Evolutionary conservation across 1,140 invertebrate genomes (phyloP).

Genomic region (Lepidurus arcticus): DNA sequence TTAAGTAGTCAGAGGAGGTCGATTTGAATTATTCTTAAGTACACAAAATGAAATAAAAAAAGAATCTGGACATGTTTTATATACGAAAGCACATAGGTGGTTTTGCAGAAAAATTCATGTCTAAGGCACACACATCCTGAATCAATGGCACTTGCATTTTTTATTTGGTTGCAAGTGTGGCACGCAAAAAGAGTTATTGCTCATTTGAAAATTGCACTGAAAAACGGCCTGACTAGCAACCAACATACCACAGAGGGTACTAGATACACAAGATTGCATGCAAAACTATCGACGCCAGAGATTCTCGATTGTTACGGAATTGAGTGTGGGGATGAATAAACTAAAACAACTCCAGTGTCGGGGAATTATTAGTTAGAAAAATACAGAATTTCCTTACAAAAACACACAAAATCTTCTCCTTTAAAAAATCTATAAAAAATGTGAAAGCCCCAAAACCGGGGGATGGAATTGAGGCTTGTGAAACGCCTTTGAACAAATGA

Average conservation of each 20-base stretch:
- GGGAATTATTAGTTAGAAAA: background rate
- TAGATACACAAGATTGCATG: slow-evolving; percentile 17
- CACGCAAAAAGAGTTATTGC: slow-evolving; percentile 7
- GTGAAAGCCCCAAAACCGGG: background rate
- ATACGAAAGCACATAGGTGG: background rate
- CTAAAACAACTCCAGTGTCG: background rate
- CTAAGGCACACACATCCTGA: background rate
- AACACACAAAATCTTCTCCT: background rate
- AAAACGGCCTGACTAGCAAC: slow-evolving; percentile 17
- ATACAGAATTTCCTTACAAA: background rate
- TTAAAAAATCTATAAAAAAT: background rate
- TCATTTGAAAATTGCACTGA: slow-evolving; percentile 10
- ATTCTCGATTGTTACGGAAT: slow-evolving; percentile 16
- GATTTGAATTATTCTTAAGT: background rate
- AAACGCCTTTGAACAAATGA: slow-evolving; percentile 14
- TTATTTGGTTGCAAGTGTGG: slow-evolving; percentile 10
- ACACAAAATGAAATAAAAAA: background rate
- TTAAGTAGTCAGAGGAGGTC: background rate
- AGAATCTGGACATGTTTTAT: background rate
- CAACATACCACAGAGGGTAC: background rate
- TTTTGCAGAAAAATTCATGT: background rate
- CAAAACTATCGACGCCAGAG: slow-evolving; percentile 14
- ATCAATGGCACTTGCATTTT: slow-evolving; percentile 10
- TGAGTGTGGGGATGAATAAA: background rate
- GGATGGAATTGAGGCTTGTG: slow-evolving; percentile 10